Evolutionary conservation across 2,888 invertebrate genomes (phyloP), one percentile per base, ranked within the genome.

Genomic region (Volucella bombylans): DNA sequence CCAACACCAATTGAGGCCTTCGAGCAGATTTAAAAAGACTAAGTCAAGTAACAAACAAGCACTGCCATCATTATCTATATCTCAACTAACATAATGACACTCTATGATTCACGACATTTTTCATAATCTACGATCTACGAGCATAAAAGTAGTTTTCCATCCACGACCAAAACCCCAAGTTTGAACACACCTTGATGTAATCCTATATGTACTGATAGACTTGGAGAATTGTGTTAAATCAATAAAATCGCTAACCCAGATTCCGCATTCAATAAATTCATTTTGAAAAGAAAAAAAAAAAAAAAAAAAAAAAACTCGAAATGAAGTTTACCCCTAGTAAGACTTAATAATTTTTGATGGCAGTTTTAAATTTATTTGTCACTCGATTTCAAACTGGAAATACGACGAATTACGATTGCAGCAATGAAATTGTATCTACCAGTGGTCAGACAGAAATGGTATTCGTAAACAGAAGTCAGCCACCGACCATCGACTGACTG

Each of bases 221-320:
- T 31, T 31, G 15, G 18, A 39, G 49, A 67, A 67, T 45, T 31
- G 23, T 31, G 31, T 31, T 6, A 54, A 47, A 47, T 39, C 39
- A 67, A 67, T 65, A 18, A 39, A 74, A 43, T 12, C 23, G 43
- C 67, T 82, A 82, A 82, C 82, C 72, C 54, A 77, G 41, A 82
- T 82, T 71, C 54, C 47, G 43, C 23, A 74, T 61, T 61, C 65
- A 54, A 61, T 31, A 31, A 31, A 31, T 31, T 31, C 6, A 6
- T 31, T 31, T 54, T 52, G 10, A 59, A 61, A 57, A 12, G n/a
- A n/a, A n/a, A n/a, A n/a, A n/a, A n/a, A n/a, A n/a, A n/a, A n/a
- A n/a, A n/a, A 43, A 67, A 65, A 77, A 72, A 77, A 67, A 82
- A 67, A 31, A 14, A 67, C 49, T 77, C 54, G 68, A 72, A 71